Conservation (phyloP, 1,140 invertebrate genomes). For the Drosophila obscura region DNA sequence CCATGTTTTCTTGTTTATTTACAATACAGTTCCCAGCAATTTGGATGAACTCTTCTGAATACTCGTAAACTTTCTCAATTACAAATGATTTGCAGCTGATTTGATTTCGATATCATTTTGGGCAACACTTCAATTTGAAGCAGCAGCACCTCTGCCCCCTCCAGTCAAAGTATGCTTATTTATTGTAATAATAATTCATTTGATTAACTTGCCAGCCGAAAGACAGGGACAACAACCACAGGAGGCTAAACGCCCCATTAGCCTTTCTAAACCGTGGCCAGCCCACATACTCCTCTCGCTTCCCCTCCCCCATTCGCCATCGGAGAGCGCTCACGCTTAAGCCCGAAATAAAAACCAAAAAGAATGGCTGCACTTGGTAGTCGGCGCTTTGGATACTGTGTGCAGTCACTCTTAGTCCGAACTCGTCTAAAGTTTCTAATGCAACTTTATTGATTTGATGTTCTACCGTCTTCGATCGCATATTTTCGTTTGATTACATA, state of each 20-base stretch:
- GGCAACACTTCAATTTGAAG: slow-evolving; percentile 47
- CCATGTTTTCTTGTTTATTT: too few relatives aligned
- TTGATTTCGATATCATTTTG: slow-evolving; percentile 40
- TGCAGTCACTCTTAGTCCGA: too few relatives aligned
- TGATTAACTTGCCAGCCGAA: slow-evolving; percentile 65
- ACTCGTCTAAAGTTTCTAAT: too few relatives aligned
- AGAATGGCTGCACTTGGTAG: slow-evolving; percentile 20
- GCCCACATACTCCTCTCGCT: slow-evolving; percentile 25
- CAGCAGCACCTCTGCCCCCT: slow-evolving; percentile 17
- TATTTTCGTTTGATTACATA: too few relatives aligned
- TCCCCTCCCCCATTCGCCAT: slow-evolving; percentile 3
- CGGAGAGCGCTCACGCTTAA: slow-evolving; percentile 75
- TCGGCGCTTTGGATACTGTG: too few relatives aligned
- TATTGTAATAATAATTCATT: slow-evolving; percentile 81
- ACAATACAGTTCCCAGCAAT: slow-evolving; percentile 20
- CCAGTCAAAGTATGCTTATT: slow-evolving; percentile 55
- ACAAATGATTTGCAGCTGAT: slow-evolving; percentile 38
- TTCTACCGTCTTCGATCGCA: too few relatives aligned
- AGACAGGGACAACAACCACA: slow-evolving; percentile 29
- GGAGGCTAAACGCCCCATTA: slow-evolving; percentile 77
- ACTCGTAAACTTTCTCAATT: slow-evolving; percentile 15
- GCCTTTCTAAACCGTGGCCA: slow-evolving; percentile 73
- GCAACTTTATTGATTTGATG: too few relatives aligned
- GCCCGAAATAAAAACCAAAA: slow-evolving; percentile 47
- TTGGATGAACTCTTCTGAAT: slow-evolving; percentile 14